Base-by-base conservation (phyloP, 2,797 vertebrate genomes). In the Vespertilio murinus region DNA sequence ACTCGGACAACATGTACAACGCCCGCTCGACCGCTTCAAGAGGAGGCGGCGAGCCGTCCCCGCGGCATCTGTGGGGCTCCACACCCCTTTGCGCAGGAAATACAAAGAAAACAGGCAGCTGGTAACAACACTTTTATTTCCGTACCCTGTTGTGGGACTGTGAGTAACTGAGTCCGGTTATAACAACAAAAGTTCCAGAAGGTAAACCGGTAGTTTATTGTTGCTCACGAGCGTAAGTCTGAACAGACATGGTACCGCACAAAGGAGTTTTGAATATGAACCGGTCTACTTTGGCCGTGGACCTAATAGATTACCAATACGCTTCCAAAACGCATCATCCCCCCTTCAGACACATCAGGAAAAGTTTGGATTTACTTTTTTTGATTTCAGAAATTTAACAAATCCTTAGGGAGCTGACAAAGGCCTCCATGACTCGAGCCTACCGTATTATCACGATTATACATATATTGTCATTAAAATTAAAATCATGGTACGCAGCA, bases 81-180 rank as follows among this genome's bases (percentile, higher is more conserved):
- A 1, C 54, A 35, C 61, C 47, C 78, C 84, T 91, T 80, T 86
- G 79, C 56, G 65, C 81, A 92, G 12, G 87, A 97, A 97, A 96
- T 86, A 97, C 94, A 94, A 96, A 95, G 93, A 75, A 90, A 96
- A 94, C 96, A 79, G 80, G 83, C 70, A 88, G 87, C 96, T 94
- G 94, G 95, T 95, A 92, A 97, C 86, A 97, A 96, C 90, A 96
- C 92, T 91, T 97, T 97, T 97, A 97, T 97, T 97, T 65, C 81
- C 0, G 95, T 93, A 94, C 93, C 97, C 96, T 95, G 95, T 78
- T 82, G 90, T 95, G 97, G 96, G 83, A 95, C 59, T 16, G 38
- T 88, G 93, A 94, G 92, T 87, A 56, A 93, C 61, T 83, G 86
- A 86, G 94, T 91, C 91, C 78, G 64, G 67, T 95, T 88, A 35